phyloP scores from a whole-genome alignment of 2,888 invertebrate species.

The Tenthredo mesomela region DNA sequence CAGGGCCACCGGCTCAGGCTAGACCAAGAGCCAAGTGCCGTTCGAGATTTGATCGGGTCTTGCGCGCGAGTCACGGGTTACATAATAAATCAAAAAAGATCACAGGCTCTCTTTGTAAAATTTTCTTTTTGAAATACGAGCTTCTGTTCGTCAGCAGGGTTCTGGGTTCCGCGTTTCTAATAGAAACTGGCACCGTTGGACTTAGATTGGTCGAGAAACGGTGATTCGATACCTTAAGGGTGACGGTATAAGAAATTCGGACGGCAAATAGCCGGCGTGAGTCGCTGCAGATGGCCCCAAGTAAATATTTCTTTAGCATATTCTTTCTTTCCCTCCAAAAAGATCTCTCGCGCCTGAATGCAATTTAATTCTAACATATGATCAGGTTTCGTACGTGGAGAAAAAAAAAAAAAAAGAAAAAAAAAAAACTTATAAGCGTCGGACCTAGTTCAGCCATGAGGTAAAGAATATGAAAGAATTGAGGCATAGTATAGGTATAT shows the following conservation, averaged over 20 bases:
- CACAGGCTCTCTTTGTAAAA: slow-evolving; percentile 13
- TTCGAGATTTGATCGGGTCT: slow-evolving; percentile 34
- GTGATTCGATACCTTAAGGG: slow-evolving; percentile 41
- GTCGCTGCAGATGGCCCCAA: slow-evolving; percentile 43
- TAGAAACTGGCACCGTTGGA: slow-evolving; percentile 26
- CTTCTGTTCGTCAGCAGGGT: neutral
- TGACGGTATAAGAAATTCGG: slow-evolving; percentile 38
- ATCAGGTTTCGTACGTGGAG: slow-evolving; percentile 45
- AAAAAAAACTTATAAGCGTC: slow-evolving; percentile 16
- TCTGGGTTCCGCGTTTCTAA: neutral
- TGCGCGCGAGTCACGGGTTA: slow-evolving; percentile 39
- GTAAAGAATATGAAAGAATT: slow-evolving; percentile 22
- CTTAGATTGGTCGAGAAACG: slow-evolving; percentile 31
- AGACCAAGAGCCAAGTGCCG: slow-evolving; percentile 36
- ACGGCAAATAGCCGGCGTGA: slow-evolving; percentile 30
- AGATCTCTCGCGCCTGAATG: slow-evolving; percentile 35
- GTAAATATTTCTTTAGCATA: slow-evolving; percentile 50
- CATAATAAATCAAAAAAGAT: slow-evolving; percentile 43
- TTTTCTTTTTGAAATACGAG: slow-evolving; percentile 9
- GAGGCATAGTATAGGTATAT: neutral
- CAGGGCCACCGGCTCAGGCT: slow-evolving; percentile 6
- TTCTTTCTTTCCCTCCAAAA: slow-evolving; percentile 5
- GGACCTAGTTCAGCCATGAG: neutral
- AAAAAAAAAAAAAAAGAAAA: slow-evolving; percentile 8
- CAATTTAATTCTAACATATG: slow-evolving; percentile 52